Evolutionary conservation across 2,888 invertebrate species (phyloP).

Genomic region (Malachius bipustulatus): DNA sequence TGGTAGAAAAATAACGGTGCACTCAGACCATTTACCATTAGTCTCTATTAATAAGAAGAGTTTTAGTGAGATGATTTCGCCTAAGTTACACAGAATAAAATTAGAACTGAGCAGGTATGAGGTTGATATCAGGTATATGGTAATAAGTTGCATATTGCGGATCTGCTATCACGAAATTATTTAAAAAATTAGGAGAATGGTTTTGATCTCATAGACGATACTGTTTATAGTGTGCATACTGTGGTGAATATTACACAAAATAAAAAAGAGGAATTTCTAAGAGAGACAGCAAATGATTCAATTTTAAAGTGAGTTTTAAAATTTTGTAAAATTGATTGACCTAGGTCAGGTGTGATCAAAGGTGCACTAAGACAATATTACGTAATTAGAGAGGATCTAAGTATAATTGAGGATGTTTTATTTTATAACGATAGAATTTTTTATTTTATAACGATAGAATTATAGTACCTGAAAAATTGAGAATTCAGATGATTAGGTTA

Average conservation of each 20-base stretch:
- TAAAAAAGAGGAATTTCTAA: conserved; percentile 14
- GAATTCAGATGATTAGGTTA: conserved; percentile 7
- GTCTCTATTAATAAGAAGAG: conserved; percentile 18
- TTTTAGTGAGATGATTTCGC: conserved; percentile 8
- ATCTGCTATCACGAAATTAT: conserved; percentile 13
- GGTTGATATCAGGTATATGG: conserved; percentile 15
- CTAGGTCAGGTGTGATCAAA: conserved; percentile 6
- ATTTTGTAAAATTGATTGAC: conserved; percentile 16
- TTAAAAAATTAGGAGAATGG: conserved; percentile 10
- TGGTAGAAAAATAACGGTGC: conserved; percentile 20
- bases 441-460: conserved; percentile 17
- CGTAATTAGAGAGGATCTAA: background rate
- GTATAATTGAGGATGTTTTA: conserved; percentile 12
- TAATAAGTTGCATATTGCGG: conserved; percentile 17
- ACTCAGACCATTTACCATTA: conserved; percentile 26
- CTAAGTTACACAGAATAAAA: conserved; percentile 18
- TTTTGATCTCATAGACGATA: conserved; percentile 10
- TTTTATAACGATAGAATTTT: no score
- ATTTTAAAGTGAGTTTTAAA: conserved; percentile 11
- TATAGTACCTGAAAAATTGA: conserved; percentile 15
- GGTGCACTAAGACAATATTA: background rate
- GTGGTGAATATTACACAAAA: conserved; percentile 17
- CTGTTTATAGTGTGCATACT: conserved; percentile 10
- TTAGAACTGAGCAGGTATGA: conserved; percentile 17
- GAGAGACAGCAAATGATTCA: conserved; percentile 13